These are phyloP conservation scores for Pseudoips prasinana DNA, from an alignment of 2,888 invertebrate genomes.

Conservation along the genomic window DNA sequence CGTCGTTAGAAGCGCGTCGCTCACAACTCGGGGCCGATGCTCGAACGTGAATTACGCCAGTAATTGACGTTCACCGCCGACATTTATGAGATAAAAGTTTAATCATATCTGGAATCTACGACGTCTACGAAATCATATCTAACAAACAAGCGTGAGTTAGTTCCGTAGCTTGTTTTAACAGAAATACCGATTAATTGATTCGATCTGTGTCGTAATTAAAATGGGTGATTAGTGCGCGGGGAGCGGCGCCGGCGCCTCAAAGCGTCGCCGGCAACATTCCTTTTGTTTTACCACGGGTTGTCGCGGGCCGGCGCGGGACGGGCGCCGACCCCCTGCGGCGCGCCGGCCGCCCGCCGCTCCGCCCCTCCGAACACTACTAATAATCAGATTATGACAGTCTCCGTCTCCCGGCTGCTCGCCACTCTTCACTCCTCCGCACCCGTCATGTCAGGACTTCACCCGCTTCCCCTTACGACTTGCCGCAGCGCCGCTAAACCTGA, in stretches of 20 bases:
- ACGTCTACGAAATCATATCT: constrained; percentile 55
- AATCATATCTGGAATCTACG: constrained; percentile 56
- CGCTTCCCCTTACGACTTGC: too few relatives aligned
- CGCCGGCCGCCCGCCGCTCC: constrained; percentile 73
- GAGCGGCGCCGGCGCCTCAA: constrained; percentile 80
- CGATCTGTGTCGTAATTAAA: constrained; percentile 82
- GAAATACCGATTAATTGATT: constrained; percentile 82
- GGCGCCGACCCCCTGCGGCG: constrained; percentile 78
- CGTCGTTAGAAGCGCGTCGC: constrained; percentile 8
- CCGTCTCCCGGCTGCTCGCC: constrained; percentile 52
- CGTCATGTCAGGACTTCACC: too few relatives aligned
- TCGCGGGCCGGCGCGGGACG: constrained; percentile 50
- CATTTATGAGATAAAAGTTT: constrained; percentile 54
- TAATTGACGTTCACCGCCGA: constrained; percentile 43
- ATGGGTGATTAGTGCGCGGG: constrained; percentile 80
- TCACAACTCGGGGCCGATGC: constrained; percentile 12
- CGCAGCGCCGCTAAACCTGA: too few relatives aligned
- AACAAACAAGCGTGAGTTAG: constrained; percentile 58
- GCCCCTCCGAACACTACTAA: constrained; percentile 73
- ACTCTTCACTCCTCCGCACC: constrained; percentile 59
- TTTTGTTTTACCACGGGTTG: constrained; percentile 82
- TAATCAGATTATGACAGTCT: constrained; percentile 81
- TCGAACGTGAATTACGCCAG: constrained; percentile 30
- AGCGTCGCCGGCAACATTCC: constrained; percentile 81
- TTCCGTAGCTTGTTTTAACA: constrained; percentile 75